phyloP scores from a whole-genome alignment of 2,888 invertebrate genomes.

The Nematopogon swammerdamellus region DNA sequence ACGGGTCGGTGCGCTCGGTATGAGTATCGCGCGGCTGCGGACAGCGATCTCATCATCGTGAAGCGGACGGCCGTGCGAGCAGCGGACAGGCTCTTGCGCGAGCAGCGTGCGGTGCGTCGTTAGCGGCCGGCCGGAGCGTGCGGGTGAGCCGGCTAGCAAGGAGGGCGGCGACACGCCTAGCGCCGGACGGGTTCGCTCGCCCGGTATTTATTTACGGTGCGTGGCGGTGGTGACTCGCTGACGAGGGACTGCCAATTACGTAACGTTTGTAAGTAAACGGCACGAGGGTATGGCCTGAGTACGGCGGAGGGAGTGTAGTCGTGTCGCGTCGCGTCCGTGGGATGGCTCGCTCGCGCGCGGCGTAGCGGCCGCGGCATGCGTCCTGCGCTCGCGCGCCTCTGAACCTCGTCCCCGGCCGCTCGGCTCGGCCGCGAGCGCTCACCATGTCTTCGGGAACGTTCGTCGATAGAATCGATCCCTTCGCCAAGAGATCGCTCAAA shows the following conservation, averaged over 20 bases:
- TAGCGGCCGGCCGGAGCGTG: background rate
- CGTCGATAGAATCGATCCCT: conserved; percentile 99
- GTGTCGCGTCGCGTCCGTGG: background rate
- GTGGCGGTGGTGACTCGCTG: background rate
- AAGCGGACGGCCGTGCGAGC: background rate
- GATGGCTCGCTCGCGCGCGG: background rate
- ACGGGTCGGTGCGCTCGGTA: background rate
- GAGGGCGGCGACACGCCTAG: background rate
- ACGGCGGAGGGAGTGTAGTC: background rate
- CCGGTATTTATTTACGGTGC: background rate
- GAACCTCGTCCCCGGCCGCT: background rate
- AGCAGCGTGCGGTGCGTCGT: background rate
- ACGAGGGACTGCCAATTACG: background rate
- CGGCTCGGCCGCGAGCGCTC: conserved; percentile 11
- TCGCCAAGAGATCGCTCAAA: conserved; percentile 95
- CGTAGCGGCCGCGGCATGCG: background rate
- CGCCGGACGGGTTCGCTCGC: background rate
- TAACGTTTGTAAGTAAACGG: background rate
- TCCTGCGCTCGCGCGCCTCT: background rate
- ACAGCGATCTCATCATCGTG: background rate
- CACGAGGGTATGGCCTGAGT: background rate
- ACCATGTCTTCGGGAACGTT: conserved; percentile 81
- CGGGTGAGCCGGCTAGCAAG: background rate
- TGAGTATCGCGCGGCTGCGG: background rate
- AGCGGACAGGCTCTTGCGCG: background rate